phyloP scores from a whole-genome alignment of 2,113 vertebrate genomes.

The Dipodomys stephensi region DNA sequence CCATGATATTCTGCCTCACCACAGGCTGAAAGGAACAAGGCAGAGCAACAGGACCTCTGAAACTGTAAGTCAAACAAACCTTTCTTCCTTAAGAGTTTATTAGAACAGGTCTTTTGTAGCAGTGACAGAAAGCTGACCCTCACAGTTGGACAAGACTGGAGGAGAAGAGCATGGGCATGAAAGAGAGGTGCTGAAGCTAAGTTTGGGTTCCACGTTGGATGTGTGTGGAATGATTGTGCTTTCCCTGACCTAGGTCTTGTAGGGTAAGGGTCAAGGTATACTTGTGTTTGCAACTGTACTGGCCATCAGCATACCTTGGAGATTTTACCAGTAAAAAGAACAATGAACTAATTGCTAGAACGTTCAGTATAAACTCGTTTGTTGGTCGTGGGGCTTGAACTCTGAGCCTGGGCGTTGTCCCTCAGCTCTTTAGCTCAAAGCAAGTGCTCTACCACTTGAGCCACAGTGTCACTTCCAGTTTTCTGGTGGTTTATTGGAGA shows the following conservation, averaged over 20 bases:
- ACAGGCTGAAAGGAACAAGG: not conserved
- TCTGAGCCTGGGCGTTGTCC: no score
- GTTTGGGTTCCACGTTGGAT: not conserved
- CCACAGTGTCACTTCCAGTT: no score
- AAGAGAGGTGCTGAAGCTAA: not conserved
- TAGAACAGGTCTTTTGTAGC: not conserved
- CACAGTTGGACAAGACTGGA: not conserved
- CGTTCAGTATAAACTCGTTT: no score
- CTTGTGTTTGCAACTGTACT: not conserved
- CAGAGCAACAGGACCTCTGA: not conserved
- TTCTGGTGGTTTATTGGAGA: no score
- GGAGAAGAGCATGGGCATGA: not conserved
- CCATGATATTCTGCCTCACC: not conserved
- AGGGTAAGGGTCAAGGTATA: not conserved
- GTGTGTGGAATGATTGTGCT: no score
- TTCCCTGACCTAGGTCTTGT: not conserved
- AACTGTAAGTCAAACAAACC: not conserved
- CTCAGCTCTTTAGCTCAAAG: no score
- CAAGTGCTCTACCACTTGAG: no score
- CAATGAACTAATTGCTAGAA: no score
- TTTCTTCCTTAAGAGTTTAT: not conserved
- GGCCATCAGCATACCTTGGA: not conserved
- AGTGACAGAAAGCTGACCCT: not conserved
- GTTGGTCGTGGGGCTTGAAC: no score
- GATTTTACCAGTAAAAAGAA: not conserved